Evolutionary conservation across 2,113 vertebrate species (phyloP).

Genomic region (Anarhynchus alexandrinus): DNA sequence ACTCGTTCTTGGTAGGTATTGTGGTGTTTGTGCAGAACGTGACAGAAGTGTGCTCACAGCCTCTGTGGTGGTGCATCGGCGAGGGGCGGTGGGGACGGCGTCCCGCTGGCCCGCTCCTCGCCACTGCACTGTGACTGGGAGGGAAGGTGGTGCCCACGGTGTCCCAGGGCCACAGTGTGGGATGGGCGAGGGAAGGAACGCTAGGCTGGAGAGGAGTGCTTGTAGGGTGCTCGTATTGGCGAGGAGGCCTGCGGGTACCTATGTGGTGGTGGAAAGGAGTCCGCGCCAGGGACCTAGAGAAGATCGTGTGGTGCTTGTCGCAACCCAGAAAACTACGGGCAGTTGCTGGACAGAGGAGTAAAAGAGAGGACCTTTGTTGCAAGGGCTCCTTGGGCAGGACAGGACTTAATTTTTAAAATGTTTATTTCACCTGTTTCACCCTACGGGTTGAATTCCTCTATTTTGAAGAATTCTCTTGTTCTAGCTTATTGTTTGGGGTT

Average conservation of each 20-base stretch:
- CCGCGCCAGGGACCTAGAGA: neutral
- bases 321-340: fast-evolving
- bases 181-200: neutral
- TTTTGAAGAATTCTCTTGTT: neutral
- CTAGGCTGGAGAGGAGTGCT: fast-evolving
- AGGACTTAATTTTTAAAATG: neutral
- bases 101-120: fast-evolving
- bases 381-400: neutral
- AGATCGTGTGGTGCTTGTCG: fast-evolving
- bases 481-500: neutral
- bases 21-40: too few species aligned
- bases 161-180: fast-evolving
- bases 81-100: fast-evolving
- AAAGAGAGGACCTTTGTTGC: neutral
- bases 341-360: neutral
- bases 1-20: fast-evolving
- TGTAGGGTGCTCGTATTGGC: too few species aligned
- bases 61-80: fast-evolving
- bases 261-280: neutral
- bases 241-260: fast-evolving
- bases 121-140: neutral
- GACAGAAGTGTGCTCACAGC: neutral
- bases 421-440: neutral
- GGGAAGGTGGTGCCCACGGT: too few species aligned
- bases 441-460: neutral